Percentiles rank a stretch among this genome's conserved stretches.
Conservation (phyloP, 1,140 invertebrate genomes). For the Drosophila lacertosa region DNA sequence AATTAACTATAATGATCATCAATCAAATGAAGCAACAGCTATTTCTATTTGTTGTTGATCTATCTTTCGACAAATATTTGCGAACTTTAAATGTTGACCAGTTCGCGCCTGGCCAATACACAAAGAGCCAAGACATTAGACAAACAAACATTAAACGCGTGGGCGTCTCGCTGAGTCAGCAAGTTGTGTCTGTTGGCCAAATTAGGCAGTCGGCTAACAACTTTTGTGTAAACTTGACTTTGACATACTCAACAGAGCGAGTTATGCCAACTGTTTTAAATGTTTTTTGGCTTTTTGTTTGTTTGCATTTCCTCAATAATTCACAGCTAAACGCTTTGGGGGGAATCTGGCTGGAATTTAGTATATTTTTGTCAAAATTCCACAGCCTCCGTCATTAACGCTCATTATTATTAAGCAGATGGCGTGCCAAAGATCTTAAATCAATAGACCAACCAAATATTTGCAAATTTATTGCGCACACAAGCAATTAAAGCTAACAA, state of each 20-base stretch:
- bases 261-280: background rate
- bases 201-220: constrained; percentile 31
- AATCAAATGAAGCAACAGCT: constrained; percentile 1
- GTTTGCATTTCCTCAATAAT: constrained; percentile 47
- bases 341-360: constrained; percentile 16
- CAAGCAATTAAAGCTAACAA: constrained; percentile 45
- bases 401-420: constrained; percentile 28
- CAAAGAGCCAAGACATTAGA: constrained; percentile 9
- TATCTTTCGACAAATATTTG: constrained; percentile 7
- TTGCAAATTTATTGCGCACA: constrained; percentile 46
- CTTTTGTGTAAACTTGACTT: constrained; percentile 47
- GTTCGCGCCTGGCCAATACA: constrained; percentile 12
- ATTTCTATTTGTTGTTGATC: background rate
- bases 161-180: constrained; percentile 41
- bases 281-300: background rate
- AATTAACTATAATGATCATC: constrained; percentile 25
- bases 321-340: constrained; percentile 17
- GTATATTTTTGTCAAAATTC: constrained; percentile 9
- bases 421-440: constrained; percentile 35
- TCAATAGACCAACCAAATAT: constrained; percentile 53
- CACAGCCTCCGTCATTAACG: constrained; percentile 1
- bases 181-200: constrained; percentile 27
- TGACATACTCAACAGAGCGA: constrained; percentile 29
- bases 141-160: constrained; percentile 42
- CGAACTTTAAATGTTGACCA: constrained; percentile 11